phyloP scores from a whole-genome alignment of 2,113 vertebrate species.

The Lophochroa leadbeateri region DNA sequence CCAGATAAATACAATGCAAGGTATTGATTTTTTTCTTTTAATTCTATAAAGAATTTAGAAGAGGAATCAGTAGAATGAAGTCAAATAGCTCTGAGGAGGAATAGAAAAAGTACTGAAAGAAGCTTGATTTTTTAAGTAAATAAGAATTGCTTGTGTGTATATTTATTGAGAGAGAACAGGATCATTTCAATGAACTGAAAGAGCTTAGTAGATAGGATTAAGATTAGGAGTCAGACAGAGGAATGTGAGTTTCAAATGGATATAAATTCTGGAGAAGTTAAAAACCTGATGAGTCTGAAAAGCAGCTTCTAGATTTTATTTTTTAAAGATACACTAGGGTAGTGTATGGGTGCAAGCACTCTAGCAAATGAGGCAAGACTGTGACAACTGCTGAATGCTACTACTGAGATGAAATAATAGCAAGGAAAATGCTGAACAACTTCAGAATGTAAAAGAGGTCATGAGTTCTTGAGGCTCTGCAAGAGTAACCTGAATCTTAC shows the following conservation, averaged over 20 bases:
- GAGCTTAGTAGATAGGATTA: neutral
- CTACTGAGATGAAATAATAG: neutral
- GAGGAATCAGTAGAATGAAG: neutral
- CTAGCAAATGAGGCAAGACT: neutral
- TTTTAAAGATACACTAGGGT: neutral
- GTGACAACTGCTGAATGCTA: neutral
- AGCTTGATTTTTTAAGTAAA: neutral
- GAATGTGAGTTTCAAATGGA: neutral
- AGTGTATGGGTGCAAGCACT: neutral
- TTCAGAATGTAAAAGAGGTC: neutral
- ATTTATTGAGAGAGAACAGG: neutral
- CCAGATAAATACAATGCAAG: neutral
- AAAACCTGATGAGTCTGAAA: neutral
- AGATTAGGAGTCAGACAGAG: neutral
- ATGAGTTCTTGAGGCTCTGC: neutral
- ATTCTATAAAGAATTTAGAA: slow-evolving; percentile 25
- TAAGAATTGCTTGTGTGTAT: neutral
- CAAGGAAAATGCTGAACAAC: neutral
- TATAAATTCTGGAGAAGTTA: neutral
- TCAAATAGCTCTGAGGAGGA: neutral
- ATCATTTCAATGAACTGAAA: neutral
- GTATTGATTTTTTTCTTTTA: slow-evolving; percentile 25
- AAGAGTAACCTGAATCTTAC: neutral
- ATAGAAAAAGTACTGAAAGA: slow-evolving; percentile 1
- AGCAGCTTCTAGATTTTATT: neutral